Evolutionary conservation across 2,888 invertebrate genomes (phyloP).

Genomic region (Mechanitis messenoides): DNA sequence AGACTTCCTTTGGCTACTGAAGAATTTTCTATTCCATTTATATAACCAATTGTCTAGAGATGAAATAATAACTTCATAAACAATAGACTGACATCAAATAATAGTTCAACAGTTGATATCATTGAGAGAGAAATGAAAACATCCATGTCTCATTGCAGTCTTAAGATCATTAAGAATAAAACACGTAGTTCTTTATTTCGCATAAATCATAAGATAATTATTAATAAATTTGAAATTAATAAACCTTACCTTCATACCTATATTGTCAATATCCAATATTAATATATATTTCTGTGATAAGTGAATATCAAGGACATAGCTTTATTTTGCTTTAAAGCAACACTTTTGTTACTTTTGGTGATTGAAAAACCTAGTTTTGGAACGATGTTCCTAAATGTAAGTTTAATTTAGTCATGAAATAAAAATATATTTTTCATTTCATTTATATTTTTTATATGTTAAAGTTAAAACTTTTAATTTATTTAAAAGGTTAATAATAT

Average conservation of each 20-base stretch:
- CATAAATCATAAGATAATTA: background rate
- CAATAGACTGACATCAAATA: constrained; percentile 14
- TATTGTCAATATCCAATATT: constrained; percentile 38
- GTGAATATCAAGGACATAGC: constrained; percentile 40
- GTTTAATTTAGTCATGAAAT: constrained; percentile 3
- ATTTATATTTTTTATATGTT: background rate
- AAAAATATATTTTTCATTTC: background rate
- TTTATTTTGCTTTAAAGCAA: constrained; percentile 31
- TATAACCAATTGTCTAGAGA: background rate
- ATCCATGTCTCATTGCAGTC: constrained; percentile 18
- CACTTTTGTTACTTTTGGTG: constrained; percentile 32
- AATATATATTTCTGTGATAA: constrained; percentile 44
- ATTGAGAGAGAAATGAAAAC: constrained; percentile 35
- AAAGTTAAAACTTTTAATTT: constrained; percentile 1
- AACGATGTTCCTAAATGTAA: constrained; percentile 21
- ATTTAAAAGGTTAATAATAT: no score
- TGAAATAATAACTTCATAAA: constrained; percentile 15
- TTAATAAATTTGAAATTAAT: background rate
- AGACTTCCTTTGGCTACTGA: background rate
- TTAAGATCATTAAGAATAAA: constrained; percentile 8
- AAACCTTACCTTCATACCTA: no score
- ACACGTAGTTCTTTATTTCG: background rate
- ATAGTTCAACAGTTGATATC: constrained; percentile 36
- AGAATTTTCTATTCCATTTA: background rate
- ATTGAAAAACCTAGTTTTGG: constrained; percentile 13